phyloP scores from a whole-genome alignment of 2,888 invertebrate genomes.

The Drosophila peninsularis region DNA sequence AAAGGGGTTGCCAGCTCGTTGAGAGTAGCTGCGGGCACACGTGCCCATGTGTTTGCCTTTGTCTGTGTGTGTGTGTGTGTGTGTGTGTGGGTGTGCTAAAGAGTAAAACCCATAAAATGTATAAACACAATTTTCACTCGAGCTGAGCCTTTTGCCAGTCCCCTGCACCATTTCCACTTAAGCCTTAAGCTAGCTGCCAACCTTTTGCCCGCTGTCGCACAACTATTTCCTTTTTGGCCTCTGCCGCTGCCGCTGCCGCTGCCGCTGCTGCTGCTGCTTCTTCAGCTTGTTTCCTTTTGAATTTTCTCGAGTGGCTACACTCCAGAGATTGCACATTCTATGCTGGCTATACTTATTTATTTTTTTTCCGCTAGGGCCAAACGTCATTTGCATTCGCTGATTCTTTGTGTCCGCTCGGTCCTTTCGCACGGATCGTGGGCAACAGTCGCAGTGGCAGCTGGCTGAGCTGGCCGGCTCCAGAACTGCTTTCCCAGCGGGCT shows the following conservation, averaged over 20 bases:
- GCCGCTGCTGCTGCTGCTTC: background rate
- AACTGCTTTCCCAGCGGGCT: slow-evolving; percentile 38
- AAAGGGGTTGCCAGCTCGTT: slow-evolving; percentile 22
- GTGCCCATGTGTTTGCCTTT: background rate
- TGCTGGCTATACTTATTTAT: slow-evolving; percentile 4
- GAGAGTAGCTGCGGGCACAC: slow-evolving; percentile 44
- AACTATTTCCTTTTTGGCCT: slow-evolving; percentile 14
- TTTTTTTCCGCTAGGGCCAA: slow-evolving; percentile 10
- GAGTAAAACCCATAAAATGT: slow-evolving; percentile 45
- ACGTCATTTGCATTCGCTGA: slow-evolving; percentile 55
- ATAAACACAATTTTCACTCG: slow-evolving; percentile 62
- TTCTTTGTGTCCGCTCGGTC: background rate
- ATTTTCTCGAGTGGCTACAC: slow-evolving; percentile 28
- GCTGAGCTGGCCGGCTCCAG: slow-evolving; percentile 12
- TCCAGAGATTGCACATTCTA: slow-evolving; percentile 56
- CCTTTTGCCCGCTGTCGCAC: slow-evolving; percentile 6
- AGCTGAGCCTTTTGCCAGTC: slow-evolving; percentile 53
- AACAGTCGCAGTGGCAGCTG: slow-evolving; percentile 2
- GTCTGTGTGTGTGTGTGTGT: background rate
- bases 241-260: background rate
- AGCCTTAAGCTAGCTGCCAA: slow-evolving; percentile 22
- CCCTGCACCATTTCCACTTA: slow-evolving; percentile 17
- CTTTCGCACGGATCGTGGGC: background rate
- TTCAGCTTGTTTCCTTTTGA: slow-evolving; percentile 6
- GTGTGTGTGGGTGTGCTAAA: background rate